phyloP scores from a whole-genome alignment of 1,140 invertebrate species.

The Whitmania pigra region DNA sequence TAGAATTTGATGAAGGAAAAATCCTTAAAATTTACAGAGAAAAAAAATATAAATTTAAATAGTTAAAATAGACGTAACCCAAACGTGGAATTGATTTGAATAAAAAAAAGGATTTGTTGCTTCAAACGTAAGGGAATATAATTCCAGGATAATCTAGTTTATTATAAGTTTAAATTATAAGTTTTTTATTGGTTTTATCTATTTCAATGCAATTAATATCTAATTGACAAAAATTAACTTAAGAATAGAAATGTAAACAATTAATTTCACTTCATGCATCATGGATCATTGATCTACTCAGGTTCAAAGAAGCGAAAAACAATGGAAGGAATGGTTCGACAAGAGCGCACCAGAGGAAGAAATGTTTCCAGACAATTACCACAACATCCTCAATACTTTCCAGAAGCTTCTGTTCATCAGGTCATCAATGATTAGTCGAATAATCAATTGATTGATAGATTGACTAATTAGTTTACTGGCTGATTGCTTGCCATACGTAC shows the following conservation, averaged over 20 bases:
- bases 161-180: not conserved
- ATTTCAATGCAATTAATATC: not conserved
- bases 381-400: conserved; percentile 73
- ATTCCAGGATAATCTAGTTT: no score
- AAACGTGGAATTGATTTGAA: no score
- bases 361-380: conserved; percentile 77
- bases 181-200: not conserved
- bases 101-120: no score
- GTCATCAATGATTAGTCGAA: not conserved
- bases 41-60: no score
- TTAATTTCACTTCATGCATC: not conserved
- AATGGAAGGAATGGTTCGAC: conserved; percentile 88
- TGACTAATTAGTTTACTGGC: not conserved
- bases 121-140: no score
- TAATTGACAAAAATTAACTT: not conserved
- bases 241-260: not conserved
- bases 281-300: not conserved
- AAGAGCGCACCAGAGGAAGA: conserved; percentile 83
- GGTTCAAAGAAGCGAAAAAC: conserved; percentile 57
- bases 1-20: no score
- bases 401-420: conserved; percentile 61
- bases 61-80: no score
- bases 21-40: no score
- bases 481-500: not conserved
- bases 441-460: not conserved